Evolutionary conservation across 1,140 invertebrate genomes (phyloP), one percentile per base, ranked within the genome.

Genomic region (Globodera ellingtonae): DNA sequence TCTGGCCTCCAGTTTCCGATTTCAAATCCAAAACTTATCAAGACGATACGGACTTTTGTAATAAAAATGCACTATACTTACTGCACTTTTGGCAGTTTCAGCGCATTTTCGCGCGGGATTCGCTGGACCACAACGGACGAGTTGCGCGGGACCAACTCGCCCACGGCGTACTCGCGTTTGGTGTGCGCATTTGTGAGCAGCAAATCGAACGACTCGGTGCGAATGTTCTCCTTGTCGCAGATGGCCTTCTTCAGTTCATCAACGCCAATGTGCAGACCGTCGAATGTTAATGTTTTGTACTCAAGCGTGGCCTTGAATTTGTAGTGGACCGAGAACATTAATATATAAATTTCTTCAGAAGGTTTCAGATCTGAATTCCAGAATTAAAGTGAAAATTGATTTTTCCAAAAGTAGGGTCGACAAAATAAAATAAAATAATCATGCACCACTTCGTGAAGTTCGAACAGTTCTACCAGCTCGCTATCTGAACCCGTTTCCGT

Each of bases 121-220:
- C 97, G 91, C 52, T 95, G 94, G 79, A 98, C 94, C 81, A 98
- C 94, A n/a, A 98, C 92, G 62, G 96, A 97, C 75, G 96, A 95
- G 90, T 98, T 98, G 91, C 97, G 97, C 21, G 96, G 95, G 87
- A 98, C 97, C 79, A 98, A 91, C 21, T 93, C 93, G 91, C 97
- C 94, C 47, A 93, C 92, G 0, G 56, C 79, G 65, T 89, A 89
- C 48, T 82, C 79, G n/a, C 86, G 94, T 91, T 97, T 96, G 71
- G 95, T 98, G 91, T 98, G 95, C 52, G 96, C 95, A 93, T 98
- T 98, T 35, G 94, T 96, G 78, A 98, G 94, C 90, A 96, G 93
- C 52, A 98, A 91, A 92, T 98, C 96, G 91, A 97, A 97, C 80
- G 94, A 94, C 91, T 95, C 96, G 48, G 94, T 94, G 65, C 81